Evolutionary conservation across 1,140 invertebrate genomes (phyloP).

Genomic region (Drosophila malerkotliana): DNA sequence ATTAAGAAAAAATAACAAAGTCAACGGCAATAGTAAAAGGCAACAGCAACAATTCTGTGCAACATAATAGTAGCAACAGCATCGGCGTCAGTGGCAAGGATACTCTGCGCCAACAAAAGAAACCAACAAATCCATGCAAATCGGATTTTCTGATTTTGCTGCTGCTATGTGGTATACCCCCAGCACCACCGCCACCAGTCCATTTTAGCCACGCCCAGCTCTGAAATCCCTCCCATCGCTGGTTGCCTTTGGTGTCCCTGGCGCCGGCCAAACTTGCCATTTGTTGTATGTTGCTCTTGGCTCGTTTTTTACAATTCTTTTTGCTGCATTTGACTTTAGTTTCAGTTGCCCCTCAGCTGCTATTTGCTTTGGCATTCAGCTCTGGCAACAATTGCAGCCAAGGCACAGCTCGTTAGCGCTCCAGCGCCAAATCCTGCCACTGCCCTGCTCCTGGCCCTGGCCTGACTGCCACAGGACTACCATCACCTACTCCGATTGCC

Average conservation of each 20-base stretch:
- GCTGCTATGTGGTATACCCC: constrained; percentile 15
- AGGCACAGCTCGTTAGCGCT: constrained; percentile 80
- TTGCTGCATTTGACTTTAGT: constrained; percentile 70
- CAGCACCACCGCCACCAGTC: neutral
- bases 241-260: constrained; percentile 26
- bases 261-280: constrained; percentile 34
- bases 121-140: constrained; percentile 83
- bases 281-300: constrained; percentile 38
- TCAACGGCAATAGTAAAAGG: constrained; percentile 32
- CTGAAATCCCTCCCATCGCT: neutral
- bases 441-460: neutral
- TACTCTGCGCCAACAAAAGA: constrained; percentile 76
- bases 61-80: constrained; percentile 73
- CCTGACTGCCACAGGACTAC: neutral
- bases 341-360: constrained; percentile 72
- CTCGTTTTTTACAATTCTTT: constrained; percentile 50
- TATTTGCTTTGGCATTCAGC: constrained; percentile 81
- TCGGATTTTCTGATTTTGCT: constrained; percentile 81
- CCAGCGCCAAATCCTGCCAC: constrained; percentile 19
- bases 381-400: constrained; percentile 80
- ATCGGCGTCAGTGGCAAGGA: constrained; percentile 76
- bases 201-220: neutral
- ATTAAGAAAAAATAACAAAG: constrained; percentile 82
- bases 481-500: constrained; percentile 1
- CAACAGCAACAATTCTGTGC: constrained; percentile 60